Evolutionary conservation across 2,888 invertebrate species (phyloP), one percentile per base, ranked within the genome.

Genomic region (Aleiodes alternator): DNA sequence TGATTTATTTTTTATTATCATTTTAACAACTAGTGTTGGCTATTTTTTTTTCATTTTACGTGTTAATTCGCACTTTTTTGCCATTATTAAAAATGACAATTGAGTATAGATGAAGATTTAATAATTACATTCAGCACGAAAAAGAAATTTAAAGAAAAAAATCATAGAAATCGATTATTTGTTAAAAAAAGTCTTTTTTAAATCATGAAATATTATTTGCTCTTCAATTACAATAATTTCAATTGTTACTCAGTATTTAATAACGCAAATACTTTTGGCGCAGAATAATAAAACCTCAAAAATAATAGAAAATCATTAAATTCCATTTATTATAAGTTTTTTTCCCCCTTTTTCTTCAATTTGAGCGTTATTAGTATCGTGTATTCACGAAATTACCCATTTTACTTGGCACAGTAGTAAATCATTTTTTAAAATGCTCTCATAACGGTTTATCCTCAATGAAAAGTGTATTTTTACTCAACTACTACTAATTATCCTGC

Each of bases 21-120:
- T 43, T 64, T 64, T 48, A 43, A 64, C 64, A 64, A 64, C 64
- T 64, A 43, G 64, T 16, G 64, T 64, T 48, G 43, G 48, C 43
- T 43, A 64, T 48, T 64, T 23, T 23, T 23, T 23, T 23, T 23
- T 23, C 1, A 23, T 43, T 64, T 64, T 64, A 64, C 16, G 59
- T 59, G 59, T 59, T 38, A 64, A 48, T 7, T 23, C 38, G 43
- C 64, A 61, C 48, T 64, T 43, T 64, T 64, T 14, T 64, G 14
- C 48, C 16, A 43, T 64, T 59, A 34, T 34, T 59, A 12, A 57
- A 2, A 1, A 31, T 5, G 23, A 64, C 11, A 48, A 64, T 64
- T 48, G 64, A 64, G 64, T 64, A 48, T 43, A 43, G 16, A 55
- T 55, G 14, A 16, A 64, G 23, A 64, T 16, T 16, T 23, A 64